Conservation (phyloP, 1,140 invertebrate genomes). For the Drosophila novamexicana region DNA sequence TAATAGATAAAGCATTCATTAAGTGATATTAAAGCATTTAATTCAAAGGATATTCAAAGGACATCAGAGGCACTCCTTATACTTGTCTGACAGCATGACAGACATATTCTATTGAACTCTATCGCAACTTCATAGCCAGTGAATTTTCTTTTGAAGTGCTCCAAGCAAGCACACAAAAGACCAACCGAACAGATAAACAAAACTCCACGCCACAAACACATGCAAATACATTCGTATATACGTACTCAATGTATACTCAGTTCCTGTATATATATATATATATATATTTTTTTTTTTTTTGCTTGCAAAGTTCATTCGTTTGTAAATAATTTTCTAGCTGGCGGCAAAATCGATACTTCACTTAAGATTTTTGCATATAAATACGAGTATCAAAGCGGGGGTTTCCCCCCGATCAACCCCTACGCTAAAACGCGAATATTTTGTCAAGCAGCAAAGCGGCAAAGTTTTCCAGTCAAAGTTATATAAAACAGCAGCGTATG, state of each 20-base stretch:
- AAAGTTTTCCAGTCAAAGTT: conserved; percentile 74
- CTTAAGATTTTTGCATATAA: conserved; percentile 77
- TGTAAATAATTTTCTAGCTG: conserved; percentile 78
- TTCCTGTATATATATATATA: conserved; percentile 1
- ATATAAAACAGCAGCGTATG: conserved; percentile 65
- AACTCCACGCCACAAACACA: conserved; percentile 58
- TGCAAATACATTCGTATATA: conserved; percentile 47
- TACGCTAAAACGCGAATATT: conserved; percentile 37
- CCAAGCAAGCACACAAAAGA: conserved; percentile 47
- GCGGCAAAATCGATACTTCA: conserved; percentile 77
- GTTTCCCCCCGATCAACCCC: no score
- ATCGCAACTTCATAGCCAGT: conserved; percentile 36
- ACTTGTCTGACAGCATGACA: conserved; percentile 19
- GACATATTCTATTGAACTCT: conserved; percentile 15
- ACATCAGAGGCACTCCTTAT: neutral
- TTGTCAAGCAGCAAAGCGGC: conserved; percentile 63
- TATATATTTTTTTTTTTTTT: conserved; percentile 13
- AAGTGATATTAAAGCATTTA: conserved; percentile 10
- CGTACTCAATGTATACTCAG: conserved; percentile 6
- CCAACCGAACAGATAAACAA: conserved; percentile 67
- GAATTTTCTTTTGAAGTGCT: conserved; percentile 57
- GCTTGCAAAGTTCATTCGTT: conserved; percentile 74
- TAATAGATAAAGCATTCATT: neutral
- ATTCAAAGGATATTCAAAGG: neutral
- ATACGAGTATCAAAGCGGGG: conserved; percentile 15